Evolutionary conservation across 2,797 vertebrate genomes (phyloP).

Genomic region (Spinus pinus): DNA sequence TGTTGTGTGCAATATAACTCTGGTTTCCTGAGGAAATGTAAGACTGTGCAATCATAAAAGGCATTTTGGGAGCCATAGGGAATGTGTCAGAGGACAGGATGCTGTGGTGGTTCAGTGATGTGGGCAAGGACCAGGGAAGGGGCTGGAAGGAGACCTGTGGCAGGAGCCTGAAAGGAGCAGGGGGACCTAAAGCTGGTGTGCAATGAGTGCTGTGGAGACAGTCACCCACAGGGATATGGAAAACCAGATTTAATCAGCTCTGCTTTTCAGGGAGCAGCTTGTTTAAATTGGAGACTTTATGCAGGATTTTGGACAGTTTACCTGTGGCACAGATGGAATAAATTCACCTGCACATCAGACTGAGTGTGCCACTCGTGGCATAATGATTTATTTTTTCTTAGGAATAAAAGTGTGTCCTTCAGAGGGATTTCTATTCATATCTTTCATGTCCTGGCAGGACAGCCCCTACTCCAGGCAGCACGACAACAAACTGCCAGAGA

Average conservation of each 20-base stretch:
- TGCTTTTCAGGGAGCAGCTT: background rate
- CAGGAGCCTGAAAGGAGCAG: background rate
- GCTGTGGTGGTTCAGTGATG: background rate
- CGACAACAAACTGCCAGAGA: background rate
- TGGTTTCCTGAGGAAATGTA: background rate
- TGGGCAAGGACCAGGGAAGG: background rate
- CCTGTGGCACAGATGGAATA: background rate
- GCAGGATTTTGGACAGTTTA: background rate
- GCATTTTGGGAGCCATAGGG: background rate
- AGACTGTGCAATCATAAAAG: fast-evolving
- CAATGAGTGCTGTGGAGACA: background rate
- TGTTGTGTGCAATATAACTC: background rate
- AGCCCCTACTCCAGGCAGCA: background rate
- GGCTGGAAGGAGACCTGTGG: background rate
- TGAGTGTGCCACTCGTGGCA: background rate
- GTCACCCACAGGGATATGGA: fast-evolving
- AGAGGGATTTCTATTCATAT: background rate
- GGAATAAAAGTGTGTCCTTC: background rate
- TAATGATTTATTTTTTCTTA: background rate
- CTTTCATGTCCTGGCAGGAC: background rate
- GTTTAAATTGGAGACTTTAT: background rate
- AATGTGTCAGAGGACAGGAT: background rate
- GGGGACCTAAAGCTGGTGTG: background rate
- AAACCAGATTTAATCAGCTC: background rate
- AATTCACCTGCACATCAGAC: background rate